Base-by-base conservation (phyloP, 1,140 invertebrate genomes). In the Riptortus pedestris region DNA sequence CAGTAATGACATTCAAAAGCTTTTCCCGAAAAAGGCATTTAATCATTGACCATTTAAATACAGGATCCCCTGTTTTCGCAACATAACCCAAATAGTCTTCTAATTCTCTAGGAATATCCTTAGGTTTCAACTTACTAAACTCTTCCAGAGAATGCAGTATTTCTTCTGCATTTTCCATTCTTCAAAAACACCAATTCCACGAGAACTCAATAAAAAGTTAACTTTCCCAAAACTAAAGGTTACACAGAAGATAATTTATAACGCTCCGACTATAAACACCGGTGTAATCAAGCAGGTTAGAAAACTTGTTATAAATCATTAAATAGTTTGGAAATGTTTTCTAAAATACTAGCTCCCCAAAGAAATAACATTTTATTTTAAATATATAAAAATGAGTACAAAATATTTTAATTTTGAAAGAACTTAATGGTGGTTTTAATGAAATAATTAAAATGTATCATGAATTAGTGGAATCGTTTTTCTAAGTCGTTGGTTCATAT, bases 81-180 rank as follows among this genome's bases (percentile, higher is more conserved):
- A 97, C 90, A 78, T 86, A 90, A 67, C 82, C 81, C 52, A 97
- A 77, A 75, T 95, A 96, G 33, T 94, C 90, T 70, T 96, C 92
- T 52, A 97, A 78, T 71, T 91, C 84, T 60, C 84, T 80, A n/a
- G 93, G 91, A 71, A 96, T 92, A 68, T 86, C 86, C 70, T 85
- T 81, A 1, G 85, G 81, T 69, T 87, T 86, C 68, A 89, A 81
- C 73, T 90, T 91, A 55, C 88, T 83, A 73, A 91, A 93, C 70
- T 91, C 88, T 73, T 90, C 87, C 45, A 91, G 74, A 60, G 83
- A 85, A 72, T 89, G 85, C 71, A 89, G 77, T 64, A 90, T 81
- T 75, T 90, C 86, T 75, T 91, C 88, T n/a, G 86, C 81, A 74
- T 91, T 90, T 75, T 90, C 87, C 86, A 91, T 90, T 22, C 14